Evolutionary conservation across 2,797 vertebrate species (phyloP).

Genomic region (Melanogrammus aeglefinus): DNA sequence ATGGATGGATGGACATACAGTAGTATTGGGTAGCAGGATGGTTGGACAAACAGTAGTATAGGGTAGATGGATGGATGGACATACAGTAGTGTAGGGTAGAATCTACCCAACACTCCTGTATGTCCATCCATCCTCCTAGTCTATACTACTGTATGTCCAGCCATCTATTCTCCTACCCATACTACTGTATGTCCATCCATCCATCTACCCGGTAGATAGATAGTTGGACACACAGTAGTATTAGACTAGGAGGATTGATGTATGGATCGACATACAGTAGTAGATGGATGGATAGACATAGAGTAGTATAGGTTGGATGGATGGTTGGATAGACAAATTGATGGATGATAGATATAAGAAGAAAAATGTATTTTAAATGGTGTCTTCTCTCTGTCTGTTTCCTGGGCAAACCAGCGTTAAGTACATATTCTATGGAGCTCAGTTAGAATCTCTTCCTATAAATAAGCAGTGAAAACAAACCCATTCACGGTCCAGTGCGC

Average conservation of each 20-base stretch:
- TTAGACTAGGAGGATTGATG: neutral
- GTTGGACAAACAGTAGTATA: neutral
- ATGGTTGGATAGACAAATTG: neutral
- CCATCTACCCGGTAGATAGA: neutral
- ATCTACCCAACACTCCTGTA: too few species aligned
- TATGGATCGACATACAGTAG: neutral
- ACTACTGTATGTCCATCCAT: too few species aligned
- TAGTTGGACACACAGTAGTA: neutral
- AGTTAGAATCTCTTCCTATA: neutral
- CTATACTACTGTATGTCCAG: too few species aligned
- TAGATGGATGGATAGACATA: neutral
- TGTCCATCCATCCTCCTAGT: too few species aligned
- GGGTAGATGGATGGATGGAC: too few species aligned
- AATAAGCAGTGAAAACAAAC: neutral
- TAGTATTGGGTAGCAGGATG: neutral
- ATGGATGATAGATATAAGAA: neutral
- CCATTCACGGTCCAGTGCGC: neutral
- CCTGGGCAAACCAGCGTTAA: neutral
- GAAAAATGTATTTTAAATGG: neutral
- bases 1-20: neutral
- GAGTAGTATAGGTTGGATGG: neutral
- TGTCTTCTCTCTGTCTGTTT: too few species aligned
- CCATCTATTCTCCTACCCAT: too few species aligned
- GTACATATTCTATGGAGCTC: neutral
- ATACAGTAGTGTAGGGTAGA: too few species aligned